Evolutionary conservation across 2,888 invertebrate species (phyloP), one percentile per base, ranked within the genome.

Genomic region (Mallateleia sp.): DNA sequence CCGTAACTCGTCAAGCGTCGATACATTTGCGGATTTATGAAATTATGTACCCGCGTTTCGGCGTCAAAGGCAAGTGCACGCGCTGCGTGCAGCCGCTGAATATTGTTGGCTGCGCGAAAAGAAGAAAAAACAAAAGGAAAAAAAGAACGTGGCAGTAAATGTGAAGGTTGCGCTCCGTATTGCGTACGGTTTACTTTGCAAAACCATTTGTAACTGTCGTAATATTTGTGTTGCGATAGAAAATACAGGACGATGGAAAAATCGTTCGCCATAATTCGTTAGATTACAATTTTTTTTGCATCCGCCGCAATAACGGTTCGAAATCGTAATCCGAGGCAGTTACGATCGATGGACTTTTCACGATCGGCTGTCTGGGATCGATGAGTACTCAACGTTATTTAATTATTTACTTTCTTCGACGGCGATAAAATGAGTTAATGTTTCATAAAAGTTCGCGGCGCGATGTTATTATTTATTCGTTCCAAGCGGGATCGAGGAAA

Each of bases 131-230:
- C 24, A 18, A 8, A 14, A 42, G 24, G 24, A 11, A 52, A 60
- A 69, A 62, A 71, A 83, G 62, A 50, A 50, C n/a, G 38, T 34
- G 20, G 69, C 42, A 75, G 45, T 77, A 83, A 83, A 83, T 54
- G 77, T 77, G 82, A 83, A 83, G 82, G 82, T 82, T 69, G 69
- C 28, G 34, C 25, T 18, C 34, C 32, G 28, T n/a, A 24, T 77
- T 77, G 66, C 78, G 67, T 56, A 58, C 58, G 34, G 58, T 80
- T 71, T 80, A 71, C 45, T 71, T 69, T 71, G 81, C 66, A 67
- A 75, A 82, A 81, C 22, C 58, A 60, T 83, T 83, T 83, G 50
- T 45, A 64, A 77, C 77, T 77, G 77, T 77, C 83, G 83, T 64
- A 83, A 83, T 69, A 38, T 60, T 60, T 32, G 54, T 20, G 56